Conservation (phyloP, 2,797 vertebrate species). For the Hyperoplus lanceolatus region DNA sequence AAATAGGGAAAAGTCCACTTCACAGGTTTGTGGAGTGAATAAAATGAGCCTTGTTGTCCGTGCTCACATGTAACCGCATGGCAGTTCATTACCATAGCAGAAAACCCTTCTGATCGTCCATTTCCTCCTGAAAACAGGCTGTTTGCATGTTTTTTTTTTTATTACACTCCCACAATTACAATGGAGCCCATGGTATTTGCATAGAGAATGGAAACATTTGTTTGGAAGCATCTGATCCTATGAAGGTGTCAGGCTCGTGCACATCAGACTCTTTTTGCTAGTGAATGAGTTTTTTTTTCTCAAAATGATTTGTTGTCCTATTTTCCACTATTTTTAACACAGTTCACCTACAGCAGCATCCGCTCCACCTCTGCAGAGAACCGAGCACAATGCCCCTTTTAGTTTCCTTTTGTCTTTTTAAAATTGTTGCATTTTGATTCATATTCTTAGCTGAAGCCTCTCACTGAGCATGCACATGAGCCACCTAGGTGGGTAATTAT, state of each 20-base stretch:
- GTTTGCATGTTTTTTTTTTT: conserved; percentile 53
- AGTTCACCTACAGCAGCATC: conserved; percentile 25
- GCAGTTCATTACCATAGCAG: conserved; percentile 68
- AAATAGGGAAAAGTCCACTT: conserved; percentile 76
- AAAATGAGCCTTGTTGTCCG: conserved; percentile 74
- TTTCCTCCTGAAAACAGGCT: conserved; percentile 59
- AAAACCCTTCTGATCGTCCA: conserved; percentile 67
- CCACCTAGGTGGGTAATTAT: conserved; percentile 84
- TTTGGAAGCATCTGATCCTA: conserved; percentile 54
- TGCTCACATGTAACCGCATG: conserved; percentile 43
- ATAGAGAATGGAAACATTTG: conserved; percentile 61
- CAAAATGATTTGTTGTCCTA: conserved; percentile 60
- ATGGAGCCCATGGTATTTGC: conserved; percentile 62
- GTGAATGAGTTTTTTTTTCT: conserved; percentile 38
- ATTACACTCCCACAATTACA: conserved; percentile 24
- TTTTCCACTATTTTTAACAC: conserved; percentile 53
- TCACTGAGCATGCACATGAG: conserved; percentile 76
- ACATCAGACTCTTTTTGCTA: conserved; percentile 4
- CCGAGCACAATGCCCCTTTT: conserved; percentile 57
- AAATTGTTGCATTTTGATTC: conserved; percentile 80
- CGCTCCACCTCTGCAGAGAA: conserved; percentile 39
- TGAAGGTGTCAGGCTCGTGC: conserved; percentile 21
- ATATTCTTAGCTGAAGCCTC: conserved; percentile 67
- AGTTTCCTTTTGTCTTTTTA: conserved; percentile 67
- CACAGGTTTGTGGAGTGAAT: conserved; percentile 72